Evolutionary conservation across 35 echinoderm and acorn worm species (phyloP).

Genomic region (Apostichopus japonicus): DNA sequence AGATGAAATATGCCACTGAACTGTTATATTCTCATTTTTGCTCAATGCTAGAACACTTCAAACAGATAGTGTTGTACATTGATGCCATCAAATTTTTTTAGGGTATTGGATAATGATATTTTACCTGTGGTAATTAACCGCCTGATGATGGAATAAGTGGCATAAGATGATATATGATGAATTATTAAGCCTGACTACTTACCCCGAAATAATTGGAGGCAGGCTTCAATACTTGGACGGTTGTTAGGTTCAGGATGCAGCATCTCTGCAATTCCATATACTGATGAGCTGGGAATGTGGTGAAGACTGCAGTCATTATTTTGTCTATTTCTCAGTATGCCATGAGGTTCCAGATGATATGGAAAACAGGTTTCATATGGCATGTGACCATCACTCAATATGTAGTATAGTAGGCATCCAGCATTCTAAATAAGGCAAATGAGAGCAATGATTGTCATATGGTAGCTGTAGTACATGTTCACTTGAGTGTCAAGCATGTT

Average conservation of each 20-base stretch:
- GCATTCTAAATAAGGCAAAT: not conserved
- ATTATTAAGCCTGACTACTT: not conserved
- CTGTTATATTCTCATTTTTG: no score
- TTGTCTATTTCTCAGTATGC: not conserved
- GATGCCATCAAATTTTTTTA: no score
- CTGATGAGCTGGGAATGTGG: not conserved
- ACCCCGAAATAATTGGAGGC: not conserved
- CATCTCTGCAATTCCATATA: not conserved
- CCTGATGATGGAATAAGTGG: no score
- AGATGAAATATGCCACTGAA: no score
- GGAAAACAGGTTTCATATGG: not conserved
- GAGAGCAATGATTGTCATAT: not conserved
- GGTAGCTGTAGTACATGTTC: no score
- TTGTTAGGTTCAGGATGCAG: not conserved
- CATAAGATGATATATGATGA: no score
- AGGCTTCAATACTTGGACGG: not conserved
- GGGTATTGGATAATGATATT: no score
- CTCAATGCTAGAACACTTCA: no score
- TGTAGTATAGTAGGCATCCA: slow-evolving; percentile 2
- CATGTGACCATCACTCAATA: not conserved
- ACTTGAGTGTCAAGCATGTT: no score
- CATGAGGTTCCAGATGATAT: not conserved
- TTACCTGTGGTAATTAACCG: no score
- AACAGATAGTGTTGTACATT: no score
- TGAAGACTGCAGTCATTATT: not conserved